Conservation (phyloP, 2,797 vertebrate genomes). For the Danio albolineatus region DNA sequence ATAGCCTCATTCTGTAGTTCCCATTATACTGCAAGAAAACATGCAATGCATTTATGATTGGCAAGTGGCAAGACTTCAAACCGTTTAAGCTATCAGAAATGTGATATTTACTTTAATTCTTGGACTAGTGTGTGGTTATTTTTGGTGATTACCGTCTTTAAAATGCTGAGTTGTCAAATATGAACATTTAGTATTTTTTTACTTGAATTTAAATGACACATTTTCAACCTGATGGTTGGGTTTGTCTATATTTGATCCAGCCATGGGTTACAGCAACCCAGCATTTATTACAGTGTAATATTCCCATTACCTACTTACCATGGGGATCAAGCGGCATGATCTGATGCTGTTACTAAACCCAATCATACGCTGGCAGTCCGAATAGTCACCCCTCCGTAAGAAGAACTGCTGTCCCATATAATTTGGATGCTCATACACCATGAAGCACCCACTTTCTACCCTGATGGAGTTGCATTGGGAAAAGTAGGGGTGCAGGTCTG, state of each 20-base stretch:
- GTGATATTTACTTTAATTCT: background rate
- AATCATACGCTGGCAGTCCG: constrained; percentile 68
- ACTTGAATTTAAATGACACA: too few species aligned
- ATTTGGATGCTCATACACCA: constrained; percentile 74
- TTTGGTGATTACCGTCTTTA: too few species aligned
- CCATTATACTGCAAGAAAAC: constrained; percentile 46
- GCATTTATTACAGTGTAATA: too few species aligned
- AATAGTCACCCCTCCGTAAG: constrained; percentile 72
- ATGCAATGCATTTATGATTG: background rate
- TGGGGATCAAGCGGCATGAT: constrained; percentile 50
- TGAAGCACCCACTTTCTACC: constrained; percentile 75
- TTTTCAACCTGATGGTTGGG: too few species aligned
- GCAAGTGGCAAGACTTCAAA: background rate
- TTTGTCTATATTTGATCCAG: too few species aligned
- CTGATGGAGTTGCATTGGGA: constrained; percentile 70
- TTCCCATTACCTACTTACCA: constrained; percentile 34
- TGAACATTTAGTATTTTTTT: too few species aligned
- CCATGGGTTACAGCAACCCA: too few species aligned
- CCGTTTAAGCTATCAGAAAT: background rate
- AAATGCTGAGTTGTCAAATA: too few species aligned
- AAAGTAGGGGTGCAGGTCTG: constrained; percentile 65
- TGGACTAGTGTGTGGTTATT: background rate
- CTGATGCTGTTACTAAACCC: constrained; percentile 59
- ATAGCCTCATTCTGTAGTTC: constrained; percentile 68
- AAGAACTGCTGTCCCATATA: constrained; percentile 75